These are phyloP conservation scores for Julus scandinavius DNA, from an alignment of 2,888 invertebrate species.

Conservation along the genomic window DNA sequence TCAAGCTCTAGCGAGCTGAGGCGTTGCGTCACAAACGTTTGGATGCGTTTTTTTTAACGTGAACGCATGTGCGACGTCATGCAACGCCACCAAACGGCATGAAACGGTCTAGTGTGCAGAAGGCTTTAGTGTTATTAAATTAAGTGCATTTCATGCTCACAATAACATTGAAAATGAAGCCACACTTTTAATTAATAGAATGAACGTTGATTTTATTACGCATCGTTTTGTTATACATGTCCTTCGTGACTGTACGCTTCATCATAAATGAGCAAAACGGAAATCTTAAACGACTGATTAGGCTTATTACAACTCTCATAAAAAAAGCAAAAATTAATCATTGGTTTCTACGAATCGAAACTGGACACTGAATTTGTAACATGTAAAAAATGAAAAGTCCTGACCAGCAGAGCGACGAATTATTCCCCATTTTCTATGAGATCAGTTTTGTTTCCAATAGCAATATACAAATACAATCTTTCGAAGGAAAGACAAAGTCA, in stretches of 20 bases:
- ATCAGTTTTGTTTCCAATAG: constrained; percentile 16
- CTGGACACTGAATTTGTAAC: not conserved
- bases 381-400: constrained; percentile 14
- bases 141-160: no score
- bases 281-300: not conserved
- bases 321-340: constrained; percentile 16
- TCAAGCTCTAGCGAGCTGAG: no score
- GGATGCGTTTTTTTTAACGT: no score
- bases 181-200: no score
- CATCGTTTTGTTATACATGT: constrained; percentile 20
- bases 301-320: constrained; percentile 1
- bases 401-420: constrained; percentile 27
- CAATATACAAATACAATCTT: constrained; percentile 10
- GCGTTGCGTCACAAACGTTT: no score
- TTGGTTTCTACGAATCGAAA: not conserved
- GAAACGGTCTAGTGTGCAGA: no score
- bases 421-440: constrained; percentile 30
- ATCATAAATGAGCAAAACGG: constrained; percentile 33
- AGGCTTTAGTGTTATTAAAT: no score
- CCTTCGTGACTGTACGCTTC: constrained; percentile 5
- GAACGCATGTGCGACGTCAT: no score
- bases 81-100: no score
- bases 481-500: not conserved
- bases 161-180: no score
- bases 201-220: not conserved